These are phyloP conservation scores for Disparrhopalites patrizii DNA, from an alignment of 2,888 invertebrate species.

Conservation along the genomic window DNA sequence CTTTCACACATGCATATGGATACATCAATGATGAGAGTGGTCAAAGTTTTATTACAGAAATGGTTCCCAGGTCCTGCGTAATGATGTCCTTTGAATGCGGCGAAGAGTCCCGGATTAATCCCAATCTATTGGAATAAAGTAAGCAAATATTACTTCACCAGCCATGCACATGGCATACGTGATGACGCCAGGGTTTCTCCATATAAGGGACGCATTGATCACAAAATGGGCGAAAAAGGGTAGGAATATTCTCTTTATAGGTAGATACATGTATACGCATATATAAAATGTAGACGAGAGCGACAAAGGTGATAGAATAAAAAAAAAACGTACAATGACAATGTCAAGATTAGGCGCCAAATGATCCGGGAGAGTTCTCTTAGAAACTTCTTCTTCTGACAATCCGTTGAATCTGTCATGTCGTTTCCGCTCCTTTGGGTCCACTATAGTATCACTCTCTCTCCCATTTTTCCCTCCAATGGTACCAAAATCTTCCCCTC, in stretches of 20 bases:
- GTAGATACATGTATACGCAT: too few species aligned
- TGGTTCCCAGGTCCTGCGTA: slow-evolving; percentile 99
- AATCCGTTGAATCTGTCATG: slow-evolving; percentile 93
- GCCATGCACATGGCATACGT: too few species aligned
- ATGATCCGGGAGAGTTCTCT: slow-evolving; percentile 91
- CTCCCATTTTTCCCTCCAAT: slow-evolving; percentile 21
- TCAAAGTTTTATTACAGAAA: slow-evolving; percentile 66
- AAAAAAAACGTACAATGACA: slow-evolving; percentile 81
- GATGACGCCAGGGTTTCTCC: too few species aligned
- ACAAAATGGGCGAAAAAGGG: background rate
- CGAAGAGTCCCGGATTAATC: slow-evolving; percentile 94
- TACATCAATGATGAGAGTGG: background rate
- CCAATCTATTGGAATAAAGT: slow-evolving; percentile 69
- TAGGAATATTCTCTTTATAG: background rate
- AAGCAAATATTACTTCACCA: background rate
- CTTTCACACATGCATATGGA: background rate
- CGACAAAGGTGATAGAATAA: too few species aligned
- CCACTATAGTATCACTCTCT: slow-evolving; percentile 30
- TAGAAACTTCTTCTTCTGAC: slow-evolving; percentile 93
- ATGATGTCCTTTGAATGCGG: slow-evolving; percentile 96
- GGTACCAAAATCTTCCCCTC: slow-evolving; percentile 35
- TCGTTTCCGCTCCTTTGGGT: slow-evolving; percentile 79
- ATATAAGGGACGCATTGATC: background rate
- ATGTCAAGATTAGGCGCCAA: slow-evolving; percentile 90
- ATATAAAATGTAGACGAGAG: too few species aligned